Conservation (phyloP, 2,888 invertebrate genomes). For the Arenicola marina region DNA sequence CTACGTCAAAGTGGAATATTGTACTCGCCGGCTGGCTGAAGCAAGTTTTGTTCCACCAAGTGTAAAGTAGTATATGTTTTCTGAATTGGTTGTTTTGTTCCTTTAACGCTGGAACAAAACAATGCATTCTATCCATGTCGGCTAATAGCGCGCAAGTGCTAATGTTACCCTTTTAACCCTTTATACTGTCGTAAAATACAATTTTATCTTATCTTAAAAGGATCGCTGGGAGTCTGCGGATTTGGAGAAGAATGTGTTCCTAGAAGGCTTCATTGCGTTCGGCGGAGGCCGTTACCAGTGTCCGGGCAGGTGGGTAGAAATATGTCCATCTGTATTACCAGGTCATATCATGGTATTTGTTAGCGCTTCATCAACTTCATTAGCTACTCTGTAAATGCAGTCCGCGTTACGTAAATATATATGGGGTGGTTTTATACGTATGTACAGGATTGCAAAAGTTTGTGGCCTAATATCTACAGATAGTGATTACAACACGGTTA, state of each 20-base stretch:
- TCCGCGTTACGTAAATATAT: no score
- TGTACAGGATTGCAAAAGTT: no score
- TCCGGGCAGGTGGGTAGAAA: slow-evolving; percentile 46
- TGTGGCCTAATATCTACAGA: no score
- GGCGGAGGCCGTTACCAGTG: slow-evolving; percentile 55
- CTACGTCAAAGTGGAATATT: no score
- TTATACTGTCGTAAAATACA: no score
- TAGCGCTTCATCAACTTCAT: background rate
- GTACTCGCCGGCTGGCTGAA: background rate
- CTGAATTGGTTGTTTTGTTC: background rate
- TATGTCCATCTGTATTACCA: background rate
- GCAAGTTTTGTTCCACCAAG: background rate
- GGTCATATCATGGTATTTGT: background rate
- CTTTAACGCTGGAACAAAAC: no score
- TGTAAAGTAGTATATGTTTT: background rate
- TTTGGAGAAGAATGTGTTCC: slow-evolving; percentile 40
- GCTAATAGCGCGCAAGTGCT: no score
- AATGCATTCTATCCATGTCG: no score
- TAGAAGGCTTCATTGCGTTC: slow-evolving; percentile 53
- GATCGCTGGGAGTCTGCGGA: slow-evolving; percentile 41
- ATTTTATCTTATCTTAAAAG: slow-evolving; percentile 32
- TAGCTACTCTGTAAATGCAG: background rate
- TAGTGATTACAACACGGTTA: no score
- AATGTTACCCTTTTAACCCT: no score
- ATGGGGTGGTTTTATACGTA: no score